phyloP scores from a whole-genome alignment of 92 coral and sea anemone genomes.

The Plumapathes pennacea region DNA sequence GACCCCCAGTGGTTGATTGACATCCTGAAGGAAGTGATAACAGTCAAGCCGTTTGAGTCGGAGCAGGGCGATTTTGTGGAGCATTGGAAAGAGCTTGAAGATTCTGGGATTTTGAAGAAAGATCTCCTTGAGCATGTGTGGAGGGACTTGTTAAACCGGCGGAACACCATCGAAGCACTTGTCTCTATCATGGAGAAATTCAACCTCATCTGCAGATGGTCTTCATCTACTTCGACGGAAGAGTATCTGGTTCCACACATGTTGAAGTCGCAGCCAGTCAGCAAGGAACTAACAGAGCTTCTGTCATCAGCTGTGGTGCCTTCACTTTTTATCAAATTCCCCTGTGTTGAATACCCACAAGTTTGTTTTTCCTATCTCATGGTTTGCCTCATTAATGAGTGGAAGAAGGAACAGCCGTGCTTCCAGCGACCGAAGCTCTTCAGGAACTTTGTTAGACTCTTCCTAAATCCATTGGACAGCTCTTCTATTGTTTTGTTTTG shows the following conservation, averaged over 20 bases:
- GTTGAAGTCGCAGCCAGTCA: constrained; percentile 39
- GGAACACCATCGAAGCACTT: constrained; percentile 12
- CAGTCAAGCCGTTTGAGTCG: constrained; percentile 22
- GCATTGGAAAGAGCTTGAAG: constrained; percentile 37
- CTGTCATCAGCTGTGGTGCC: constrained; percentile 16
- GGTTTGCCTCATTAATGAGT: constrained; percentile 31
- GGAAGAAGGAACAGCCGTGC: constrained; percentile 11
- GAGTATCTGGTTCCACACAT: constrained; percentile 45
- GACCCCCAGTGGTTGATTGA: constrained; percentile 63
- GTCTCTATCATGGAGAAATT: constrained; percentile 59
- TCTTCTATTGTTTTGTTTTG: constrained; percentile 22
- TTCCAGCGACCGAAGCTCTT: constrained; percentile 14
- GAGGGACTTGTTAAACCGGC: constrained; percentile 11
- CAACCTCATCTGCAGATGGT: constrained; percentile 46
- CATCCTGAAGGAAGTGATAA: constrained; percentile 54
- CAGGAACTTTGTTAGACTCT: constrained; percentile 31
- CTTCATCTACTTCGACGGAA: constrained; percentile 11
- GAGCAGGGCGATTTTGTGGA: constrained; percentile 11
- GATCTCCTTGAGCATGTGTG: constrained; percentile 24
- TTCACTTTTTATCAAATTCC: constrained; percentile 35
- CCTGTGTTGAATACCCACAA: constrained; percentile 22
- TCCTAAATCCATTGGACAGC: constrained; percentile 9
- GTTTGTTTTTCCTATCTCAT: constrained; percentile 46
- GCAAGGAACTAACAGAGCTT: neutral
- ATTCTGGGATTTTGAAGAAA: constrained; percentile 26